phyloP scores from a whole-genome alignment of 2,113 vertebrate genomes.

The Podilymbus podiceps region DNA sequence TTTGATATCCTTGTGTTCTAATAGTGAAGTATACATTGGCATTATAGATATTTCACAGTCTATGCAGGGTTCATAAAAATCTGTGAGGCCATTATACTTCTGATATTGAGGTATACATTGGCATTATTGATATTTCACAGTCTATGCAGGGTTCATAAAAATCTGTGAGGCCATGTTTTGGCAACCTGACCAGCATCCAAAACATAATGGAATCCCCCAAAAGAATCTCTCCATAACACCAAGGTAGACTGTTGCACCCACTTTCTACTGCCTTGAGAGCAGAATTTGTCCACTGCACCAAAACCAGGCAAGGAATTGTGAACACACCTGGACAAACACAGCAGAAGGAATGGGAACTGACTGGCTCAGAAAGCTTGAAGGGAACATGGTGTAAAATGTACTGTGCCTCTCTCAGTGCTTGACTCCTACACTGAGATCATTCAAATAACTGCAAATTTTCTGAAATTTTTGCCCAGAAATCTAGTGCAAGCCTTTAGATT shows the following conservation, averaged over 20 bases:
- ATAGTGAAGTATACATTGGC: background rate
- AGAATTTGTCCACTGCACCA: background rate
- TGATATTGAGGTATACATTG: background rate
- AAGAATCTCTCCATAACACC: background rate
- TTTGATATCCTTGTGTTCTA: background rate
- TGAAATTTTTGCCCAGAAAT: background rate
- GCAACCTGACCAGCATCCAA: background rate
- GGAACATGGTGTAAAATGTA: background rate
- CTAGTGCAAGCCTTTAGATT: background rate
- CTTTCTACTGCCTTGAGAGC: background rate
- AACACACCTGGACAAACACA: conserved; percentile 58
- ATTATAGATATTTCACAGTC: background rate
- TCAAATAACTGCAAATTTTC: background rate
- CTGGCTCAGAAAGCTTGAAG: conserved; percentile 22
- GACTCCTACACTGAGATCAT: background rate
- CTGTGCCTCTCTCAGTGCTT: background rate
- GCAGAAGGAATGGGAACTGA: background rate
- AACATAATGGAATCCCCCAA: background rate
- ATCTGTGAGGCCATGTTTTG: background rate
- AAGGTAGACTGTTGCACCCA: background rate
- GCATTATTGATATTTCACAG: background rate
- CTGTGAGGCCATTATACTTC: background rate
- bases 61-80: background rate
- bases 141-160: background rate
- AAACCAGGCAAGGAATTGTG: background rate